A percentile compares a stretch with the other conserved stretches of the same genome.
phyloP scores from a whole-genome alignment of 1,140 invertebrate species.

The Orchestia grillus region DNA sequence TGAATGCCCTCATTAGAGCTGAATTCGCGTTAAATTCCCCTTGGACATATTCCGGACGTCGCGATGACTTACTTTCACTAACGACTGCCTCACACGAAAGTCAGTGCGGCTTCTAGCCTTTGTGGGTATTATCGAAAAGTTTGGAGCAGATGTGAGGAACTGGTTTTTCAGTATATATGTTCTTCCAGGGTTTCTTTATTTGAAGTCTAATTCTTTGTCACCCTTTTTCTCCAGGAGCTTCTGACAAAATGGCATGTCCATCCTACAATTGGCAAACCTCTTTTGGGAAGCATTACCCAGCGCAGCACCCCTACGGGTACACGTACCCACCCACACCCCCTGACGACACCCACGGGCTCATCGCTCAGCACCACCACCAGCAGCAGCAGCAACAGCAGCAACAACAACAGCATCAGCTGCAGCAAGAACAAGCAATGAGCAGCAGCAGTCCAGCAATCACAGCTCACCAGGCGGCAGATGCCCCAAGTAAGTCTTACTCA shows the following conservation, averaged over 20 bases:
- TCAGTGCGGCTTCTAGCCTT: neutral
- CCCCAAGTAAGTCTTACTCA: neutral
- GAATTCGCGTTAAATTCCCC: no score
- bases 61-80: no score
- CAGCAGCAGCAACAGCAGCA: constrained; percentile 43
- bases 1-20: no score
- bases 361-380: constrained; percentile 40
- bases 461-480: neutral
- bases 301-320: constrained; percentile 20
- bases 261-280: constrained; percentile 37
- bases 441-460: constrained; percentile 5
- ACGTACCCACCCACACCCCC: constrained; percentile 25
- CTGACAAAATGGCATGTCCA: constrained; percentile 36
- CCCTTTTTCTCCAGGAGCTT: neutral
- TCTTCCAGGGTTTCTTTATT: neutral
- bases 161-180: neutral
- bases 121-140: neutral
- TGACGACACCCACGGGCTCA: constrained; percentile 15
- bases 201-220: neutral
- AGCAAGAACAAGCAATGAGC: constrained; percentile 28
- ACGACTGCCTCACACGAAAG: no score
- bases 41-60: no score
- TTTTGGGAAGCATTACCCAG: constrained; percentile 23
- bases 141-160: neutral
- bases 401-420: constrained; percentile 47